These are phyloP conservation scores for Syngnathus rostellatus DNA, from an alignment of 2,797 vertebrate genomes.

Conservation along the genomic window DNA sequence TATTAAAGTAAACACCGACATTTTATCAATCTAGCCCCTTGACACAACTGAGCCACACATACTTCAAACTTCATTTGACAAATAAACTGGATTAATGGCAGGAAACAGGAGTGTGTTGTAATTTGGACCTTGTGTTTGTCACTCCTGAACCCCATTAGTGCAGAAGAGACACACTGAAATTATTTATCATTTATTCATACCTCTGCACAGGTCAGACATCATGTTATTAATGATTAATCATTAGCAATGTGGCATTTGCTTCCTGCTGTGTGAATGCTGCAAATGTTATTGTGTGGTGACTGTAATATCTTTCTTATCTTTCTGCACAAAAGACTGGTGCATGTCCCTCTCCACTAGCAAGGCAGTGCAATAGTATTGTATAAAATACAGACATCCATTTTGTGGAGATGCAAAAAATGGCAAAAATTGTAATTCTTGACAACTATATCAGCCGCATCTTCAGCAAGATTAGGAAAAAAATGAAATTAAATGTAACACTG, in stretches of 20 bases:
- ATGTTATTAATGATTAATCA: conserved; percentile 55
- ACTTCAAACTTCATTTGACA: neutral
- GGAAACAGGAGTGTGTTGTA: conserved; percentile 14
- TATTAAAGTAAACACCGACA: too few relatives aligned
- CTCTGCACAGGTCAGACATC: conserved; percentile 36
- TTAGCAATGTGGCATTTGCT: conserved; percentile 29
- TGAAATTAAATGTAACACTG: neutral
- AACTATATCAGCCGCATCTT: conserved; percentile 25
- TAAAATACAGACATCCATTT: neutral
- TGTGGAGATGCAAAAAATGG: neutral
- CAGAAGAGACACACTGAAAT: conserved; percentile 33
- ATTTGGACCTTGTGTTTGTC: conserved; percentile 26
- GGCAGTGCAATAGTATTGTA: too few relatives aligned
- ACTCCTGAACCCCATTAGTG: conserved; percentile 20
- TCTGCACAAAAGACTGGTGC: neutral
- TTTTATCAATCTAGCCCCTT: too few relatives aligned
- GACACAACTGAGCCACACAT: too few relatives aligned
- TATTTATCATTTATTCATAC: conserved; percentile 52
- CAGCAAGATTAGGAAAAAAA: conserved; percentile 15
- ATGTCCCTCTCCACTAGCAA: too few relatives aligned
- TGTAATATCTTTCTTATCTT: conserved; percentile 36
- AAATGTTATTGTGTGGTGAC: conserved; percentile 12
- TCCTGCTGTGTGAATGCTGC: conserved; percentile 27
- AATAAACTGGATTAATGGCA: neutral
- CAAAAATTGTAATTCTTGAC: conserved; percentile 19